These are phyloP conservation scores for Enteromius viviparus DNA, from an alignment of 2,797 vertebrate genomes.

Conservation along the genomic window DNA sequence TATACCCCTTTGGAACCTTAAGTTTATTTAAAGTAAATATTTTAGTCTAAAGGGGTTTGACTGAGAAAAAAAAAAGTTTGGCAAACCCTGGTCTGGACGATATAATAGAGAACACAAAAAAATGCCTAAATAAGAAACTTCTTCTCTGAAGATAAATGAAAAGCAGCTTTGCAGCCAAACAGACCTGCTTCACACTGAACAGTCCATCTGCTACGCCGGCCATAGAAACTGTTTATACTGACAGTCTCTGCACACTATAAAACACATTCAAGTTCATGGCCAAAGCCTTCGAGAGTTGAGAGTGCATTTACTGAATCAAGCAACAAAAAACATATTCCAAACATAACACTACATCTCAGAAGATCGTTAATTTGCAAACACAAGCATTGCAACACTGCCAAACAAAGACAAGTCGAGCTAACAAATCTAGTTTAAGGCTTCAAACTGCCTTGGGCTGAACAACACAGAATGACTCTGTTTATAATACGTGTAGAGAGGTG, in stretches of 20 bases:
- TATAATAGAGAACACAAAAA: neutral
- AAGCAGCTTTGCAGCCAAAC: constrained; percentile 8
- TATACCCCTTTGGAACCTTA: no score
- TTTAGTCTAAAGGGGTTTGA: no score
- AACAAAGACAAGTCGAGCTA: constrained; percentile 5
- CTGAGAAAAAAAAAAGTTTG: neutral
- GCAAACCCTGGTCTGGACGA: neutral
- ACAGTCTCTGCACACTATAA: neutral
- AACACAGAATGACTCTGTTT: constrained; percentile 9
- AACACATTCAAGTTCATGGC: neutral
- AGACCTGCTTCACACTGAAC: constrained; percentile 12
- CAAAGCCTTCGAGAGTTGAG: neutral
- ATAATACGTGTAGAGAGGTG: neutral
- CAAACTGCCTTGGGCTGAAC: neutral
- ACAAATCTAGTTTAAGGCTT: constrained; percentile 20
- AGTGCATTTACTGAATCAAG: neutral
- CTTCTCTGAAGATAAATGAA: constrained; percentile 14
- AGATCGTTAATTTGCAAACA: constrained; percentile 8
- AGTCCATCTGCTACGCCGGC: neutral
- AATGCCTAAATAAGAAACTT: neutral
- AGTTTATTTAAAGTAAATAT: no score
- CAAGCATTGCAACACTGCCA: neutral
- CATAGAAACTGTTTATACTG: constrained; percentile 12
- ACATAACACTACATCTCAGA: constrained; percentile 15
- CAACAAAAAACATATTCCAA: neutral